These are phyloP conservation scores for Ischnura elegans DNA, from an alignment of 2,888 invertebrate species.

Conservation along the genomic window DNA sequence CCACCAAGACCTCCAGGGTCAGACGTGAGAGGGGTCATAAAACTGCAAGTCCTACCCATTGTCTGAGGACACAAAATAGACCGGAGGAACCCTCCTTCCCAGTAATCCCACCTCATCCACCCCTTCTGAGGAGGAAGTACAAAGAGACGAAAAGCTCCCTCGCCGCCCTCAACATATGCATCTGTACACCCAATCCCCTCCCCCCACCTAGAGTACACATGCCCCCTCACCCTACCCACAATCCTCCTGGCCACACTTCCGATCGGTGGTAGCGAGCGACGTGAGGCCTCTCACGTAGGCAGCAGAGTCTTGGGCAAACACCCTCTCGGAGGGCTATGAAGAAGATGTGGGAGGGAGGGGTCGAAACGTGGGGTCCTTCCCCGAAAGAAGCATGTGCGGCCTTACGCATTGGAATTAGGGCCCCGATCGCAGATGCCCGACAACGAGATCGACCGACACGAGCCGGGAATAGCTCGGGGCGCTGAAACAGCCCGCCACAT, in stretches of 20 bases:
- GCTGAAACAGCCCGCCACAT: neutral
- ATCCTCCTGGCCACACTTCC: neutral
- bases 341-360: neutral
- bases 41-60: neutral
- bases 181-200: slow-evolving; percentile 10
- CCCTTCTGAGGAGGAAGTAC: neutral
- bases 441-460: neutral
- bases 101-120: neutral
- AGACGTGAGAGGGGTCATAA: neutral
- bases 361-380: neutral
- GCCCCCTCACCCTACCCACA: neutral
- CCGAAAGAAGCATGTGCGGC: neutral
- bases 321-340: neutral
- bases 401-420: neutral
- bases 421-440: neutral
- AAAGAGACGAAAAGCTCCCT: neutral
- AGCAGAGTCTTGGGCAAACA: neutral
- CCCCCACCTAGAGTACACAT: neutral
- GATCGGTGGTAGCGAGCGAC: neutral
- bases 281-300: slow-evolving; percentile 57
- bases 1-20: no score
- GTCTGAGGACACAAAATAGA: neutral
- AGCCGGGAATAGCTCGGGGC: neutral
- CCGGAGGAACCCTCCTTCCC: neutral
- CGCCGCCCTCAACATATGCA: neutral